Evolutionary conservation across 2,888 invertebrate species (phyloP), one percentile per base, ranked within the genome.

Genomic region (Harpagoxenus sublaevis): DNA sequence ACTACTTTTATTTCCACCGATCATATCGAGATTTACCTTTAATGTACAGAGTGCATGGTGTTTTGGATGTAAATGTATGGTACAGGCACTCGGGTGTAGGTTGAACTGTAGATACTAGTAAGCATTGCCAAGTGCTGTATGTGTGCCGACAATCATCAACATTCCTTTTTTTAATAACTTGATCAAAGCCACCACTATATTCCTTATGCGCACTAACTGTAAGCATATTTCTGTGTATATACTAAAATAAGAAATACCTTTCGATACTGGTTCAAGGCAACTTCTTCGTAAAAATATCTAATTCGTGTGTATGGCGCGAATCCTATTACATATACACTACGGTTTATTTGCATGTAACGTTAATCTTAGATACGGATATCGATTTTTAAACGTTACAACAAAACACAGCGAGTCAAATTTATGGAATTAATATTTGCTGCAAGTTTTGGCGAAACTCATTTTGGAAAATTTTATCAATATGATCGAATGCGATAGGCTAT

Each of bases 71-170:
- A 92, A 90, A 87, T 93, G 93, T 94, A 93, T 94, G 94, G 93
- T 94, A 93, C 91, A 93, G 93, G 93, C 93, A 93, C 94, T 94
- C 94, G 93, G 94, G 94, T 94, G 93, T 94, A 94, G 94, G 94
- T 94, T 93, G 92, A 92, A 89, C 90, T 92, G 93, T 94, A 94
- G 93, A 92, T 89, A 91, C 89, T 78, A 94, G 93, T 91, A 92
- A 94, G 95, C 94, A 94, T 95, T 95, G 95, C 95, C 95, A 95
- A 95, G 94, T 95, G 95, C 94, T 95, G 93, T 94, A 94, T 95
- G 94, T 95, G 95, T 95, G 94, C 94, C 94, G 94, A 94, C 95
- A 95, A 94, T 95, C 94, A 95, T 94, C 94, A 93, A 94, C 92
- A 93, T 94, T 94, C 94, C 94, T 94, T 68, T 55, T 75, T 93